A percentile compares a stretch with the other conserved stretches of the same genome.
These are phyloP conservation scores for Xestia sexstrigata DNA, from an alignment of 2,888 invertebrate species.

Conservation along the genomic window DNA sequence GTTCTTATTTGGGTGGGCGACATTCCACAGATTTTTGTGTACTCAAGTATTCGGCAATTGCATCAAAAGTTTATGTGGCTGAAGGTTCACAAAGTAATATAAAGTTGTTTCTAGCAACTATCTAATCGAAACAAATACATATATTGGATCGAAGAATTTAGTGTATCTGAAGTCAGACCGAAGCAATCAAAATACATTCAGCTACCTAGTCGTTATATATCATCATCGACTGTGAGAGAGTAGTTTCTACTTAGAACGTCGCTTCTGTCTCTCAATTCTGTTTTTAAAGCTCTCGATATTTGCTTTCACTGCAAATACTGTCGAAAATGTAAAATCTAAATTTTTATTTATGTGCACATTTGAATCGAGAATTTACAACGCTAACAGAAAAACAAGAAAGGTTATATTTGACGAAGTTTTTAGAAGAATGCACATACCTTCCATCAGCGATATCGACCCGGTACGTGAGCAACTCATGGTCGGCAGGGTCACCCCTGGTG, in stretches of 20 bases:
- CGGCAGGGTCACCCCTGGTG: conserved; percentile 91
- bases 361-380: background rate
- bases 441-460: conserved; percentile 93
- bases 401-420: background rate
- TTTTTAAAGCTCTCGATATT: background rate
- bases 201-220: too few relatives aligned
- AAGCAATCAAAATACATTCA: conserved; percentile 17
- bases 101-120: conserved; percentile 9
- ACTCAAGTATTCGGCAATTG: conserved; percentile 25
- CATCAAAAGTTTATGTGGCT: background rate
- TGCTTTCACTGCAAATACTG: background rate
- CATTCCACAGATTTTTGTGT: conserved; percentile 18
- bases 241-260: too few relatives aligned
- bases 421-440: conserved; percentile 83
- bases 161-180: background rate
- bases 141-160: conserved; percentile 15
- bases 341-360: background rate
- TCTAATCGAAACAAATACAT: conserved; percentile 3
- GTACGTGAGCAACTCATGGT: conserved; percentile 92
- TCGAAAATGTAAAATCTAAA: background rate
- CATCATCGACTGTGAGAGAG: too few relatives aligned
- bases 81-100: conserved; percentile 20
- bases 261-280: background rate
- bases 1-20: conserved; percentile 6
- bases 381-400: background rate